Evolutionary conservation across 2,113 vertebrate species (phyloP), one percentile per base, ranked within the genome.

Genomic region (Nicator chloris): DNA sequence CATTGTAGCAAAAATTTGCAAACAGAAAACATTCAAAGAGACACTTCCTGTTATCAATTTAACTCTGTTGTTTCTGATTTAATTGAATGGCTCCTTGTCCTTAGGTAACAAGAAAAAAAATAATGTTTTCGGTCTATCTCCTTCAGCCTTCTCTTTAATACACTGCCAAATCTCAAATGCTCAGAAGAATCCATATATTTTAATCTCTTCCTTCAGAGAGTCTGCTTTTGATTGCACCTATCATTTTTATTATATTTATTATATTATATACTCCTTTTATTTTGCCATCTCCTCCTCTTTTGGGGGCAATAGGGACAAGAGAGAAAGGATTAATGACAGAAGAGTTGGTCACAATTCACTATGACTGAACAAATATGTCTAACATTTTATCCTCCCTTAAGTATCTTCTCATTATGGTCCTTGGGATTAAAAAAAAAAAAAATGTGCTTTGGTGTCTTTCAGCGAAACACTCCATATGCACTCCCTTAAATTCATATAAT

Each of bases 31-130:
- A 57, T 44, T 64, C 45, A n/a, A 30, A 72, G 45, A 63, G 22
- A 96, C 83, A 19, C 50, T 94, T 95, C 87, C 84, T 77, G 66
- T 65, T 90, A 92, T 66, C 91, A 85, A n/a, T 42, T 85, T 73
- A 76, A 50, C 45, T 42, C 54, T 28, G 49, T 54, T 84, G 50
- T 2, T 68, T 75, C 79, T 66, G 22, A 76, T 61, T 87, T 65
- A 42, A 79, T 56, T 57, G 28, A 82, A 85, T 40, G 30, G 27
- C 18, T 91, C 33, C 75, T 65, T 50, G 23, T 24, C 57, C 69
- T 92, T 76, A 53, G 1, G 22, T 18, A 93, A 70, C 5, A 53
- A 65, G 19, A 21, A 28, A 42, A 42, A 80, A 85, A 56, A 65
- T 4, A 50, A 71, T 10, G 8, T n/a, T 78, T 78, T 40, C 8